Evolutionary conservation across 2,888 invertebrate species (phyloP).

Genomic region (Allygus modestus): DNA sequence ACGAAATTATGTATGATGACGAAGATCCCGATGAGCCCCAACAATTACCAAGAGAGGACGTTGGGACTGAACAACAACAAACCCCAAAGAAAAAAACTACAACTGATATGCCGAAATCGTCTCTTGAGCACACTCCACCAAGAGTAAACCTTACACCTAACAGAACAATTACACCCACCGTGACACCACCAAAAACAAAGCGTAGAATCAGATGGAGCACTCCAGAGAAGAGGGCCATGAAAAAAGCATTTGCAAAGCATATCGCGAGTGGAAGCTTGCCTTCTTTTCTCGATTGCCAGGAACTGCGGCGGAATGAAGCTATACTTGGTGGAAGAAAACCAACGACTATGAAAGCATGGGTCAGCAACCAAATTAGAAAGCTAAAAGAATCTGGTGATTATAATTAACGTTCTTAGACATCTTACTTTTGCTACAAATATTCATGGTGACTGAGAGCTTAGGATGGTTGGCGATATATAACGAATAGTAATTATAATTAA

Average conservation of each 20-base stretch:
- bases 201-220: neutral
- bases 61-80: too few species aligned
- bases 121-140: too few species aligned
- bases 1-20: neutral
- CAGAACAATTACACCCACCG: neutral
- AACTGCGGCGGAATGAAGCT: neutral
- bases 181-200: neutral
- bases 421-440: too few species aligned
- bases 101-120: neutral
- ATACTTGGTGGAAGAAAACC: neutral
- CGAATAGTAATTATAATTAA: too few species aligned
- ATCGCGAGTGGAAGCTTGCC: neutral
- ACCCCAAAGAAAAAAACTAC: neutral
- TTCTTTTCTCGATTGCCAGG: neutral
- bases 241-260: neutral
- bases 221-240: conserved; percentile 5
- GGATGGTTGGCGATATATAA: too few species aligned
- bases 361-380: neutral
- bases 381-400: neutral
- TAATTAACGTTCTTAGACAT: too few species aligned
- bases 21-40: neutral
- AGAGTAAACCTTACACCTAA: neutral
- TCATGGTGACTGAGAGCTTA: too few species aligned
- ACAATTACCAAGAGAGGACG: neutral
- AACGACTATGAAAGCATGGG: neutral